Evolutionary conservation across 2,888 invertebrate species (phyloP).

Genomic region (Drosophila ezoana): DNA sequence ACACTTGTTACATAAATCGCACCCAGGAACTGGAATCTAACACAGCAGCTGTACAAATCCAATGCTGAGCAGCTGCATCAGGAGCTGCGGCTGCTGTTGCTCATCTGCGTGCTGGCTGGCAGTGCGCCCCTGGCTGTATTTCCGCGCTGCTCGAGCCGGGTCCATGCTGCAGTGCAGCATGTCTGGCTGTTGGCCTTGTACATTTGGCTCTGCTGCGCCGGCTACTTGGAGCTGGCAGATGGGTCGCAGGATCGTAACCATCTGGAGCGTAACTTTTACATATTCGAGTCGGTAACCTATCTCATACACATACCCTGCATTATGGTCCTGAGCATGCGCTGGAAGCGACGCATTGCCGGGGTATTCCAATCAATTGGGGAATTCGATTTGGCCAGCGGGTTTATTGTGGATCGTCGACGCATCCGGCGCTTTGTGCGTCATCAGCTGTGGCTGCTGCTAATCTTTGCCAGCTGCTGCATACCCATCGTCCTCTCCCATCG

Average conservation of each 20-base stretch:
- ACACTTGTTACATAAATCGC: neutral
- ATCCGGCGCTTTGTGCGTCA: conserved; percentile 22
- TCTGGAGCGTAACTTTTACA: conserved; percentile 51
- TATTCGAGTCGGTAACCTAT: conserved; percentile 48
- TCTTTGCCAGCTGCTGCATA: conserved; percentile 20
- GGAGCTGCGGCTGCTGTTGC: conserved; percentile 36
- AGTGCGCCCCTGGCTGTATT: conserved; percentile 51
- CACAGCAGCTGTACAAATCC: conserved; percentile 33
- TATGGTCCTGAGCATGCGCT: conserved; percentile 36
- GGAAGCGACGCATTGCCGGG: conserved; percentile 27
- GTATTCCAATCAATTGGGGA: conserved; percentile 29
- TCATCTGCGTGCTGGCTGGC: conserved; percentile 44
- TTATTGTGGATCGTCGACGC: conserved; percentile 8
- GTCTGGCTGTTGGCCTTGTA: conserved; percentile 48
- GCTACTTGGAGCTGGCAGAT: conserved; percentile 40
- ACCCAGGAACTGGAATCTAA: conserved; percentile 35
- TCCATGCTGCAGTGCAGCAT: conserved; percentile 34
- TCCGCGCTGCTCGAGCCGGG: conserved; percentile 12
- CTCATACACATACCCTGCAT: conserved; percentile 50
- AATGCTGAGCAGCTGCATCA: conserved; percentile 27
- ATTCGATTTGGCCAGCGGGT: conserved; percentile 50
- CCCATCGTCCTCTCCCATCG: conserved; percentile 14
- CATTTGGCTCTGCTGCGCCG: conserved; percentile 29
- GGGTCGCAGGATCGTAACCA: conserved; percentile 10
- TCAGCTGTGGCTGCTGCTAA: conserved; percentile 40